Conservation (phyloP, 2,888 invertebrate species). For the Carcina quercana region DNA sequence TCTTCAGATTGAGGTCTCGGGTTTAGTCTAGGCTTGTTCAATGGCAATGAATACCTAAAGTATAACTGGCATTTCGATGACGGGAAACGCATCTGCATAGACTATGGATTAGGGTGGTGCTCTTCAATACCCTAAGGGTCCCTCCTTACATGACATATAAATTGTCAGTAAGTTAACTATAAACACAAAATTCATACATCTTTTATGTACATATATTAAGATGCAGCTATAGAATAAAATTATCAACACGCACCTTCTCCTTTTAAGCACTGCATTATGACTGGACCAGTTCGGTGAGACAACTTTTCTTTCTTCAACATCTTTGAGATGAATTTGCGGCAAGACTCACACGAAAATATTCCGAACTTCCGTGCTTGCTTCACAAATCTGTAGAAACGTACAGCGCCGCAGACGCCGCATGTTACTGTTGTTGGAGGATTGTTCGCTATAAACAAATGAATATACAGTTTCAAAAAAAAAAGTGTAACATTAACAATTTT, state of each 20-base stretch:
- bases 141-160: too few species aligned
- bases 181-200: too few species aligned
- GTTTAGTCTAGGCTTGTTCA: too few species aligned
- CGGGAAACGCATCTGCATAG: too few species aligned
- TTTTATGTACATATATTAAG: too few species aligned
- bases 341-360: slow-evolving; percentile 88
- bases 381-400: slow-evolving; percentile 83
- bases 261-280: slow-evolving; percentile 78
- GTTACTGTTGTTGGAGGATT: slow-evolving; percentile 79
- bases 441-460: slow-evolving; percentile 46
- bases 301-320: slow-evolving; percentile 81
- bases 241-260: slow-evolving; percentile 70
- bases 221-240: neutral
- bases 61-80: too few species aligned
- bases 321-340: slow-evolving; percentile 90
- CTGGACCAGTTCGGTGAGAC: slow-evolving; percentile 68
- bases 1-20: too few species aligned
- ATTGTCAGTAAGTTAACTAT: too few species aligned
- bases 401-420: slow-evolving; percentile 87
- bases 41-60: too few species aligned
- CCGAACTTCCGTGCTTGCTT: slow-evolving; percentile 89
- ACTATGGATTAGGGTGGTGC: too few species aligned
- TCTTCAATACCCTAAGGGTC: too few species aligned
- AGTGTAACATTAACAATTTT: neutral
- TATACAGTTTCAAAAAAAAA: neutral